Base-by-base conservation (phyloP, 2,888 invertebrate species). In the Meteorus colon region DNA sequence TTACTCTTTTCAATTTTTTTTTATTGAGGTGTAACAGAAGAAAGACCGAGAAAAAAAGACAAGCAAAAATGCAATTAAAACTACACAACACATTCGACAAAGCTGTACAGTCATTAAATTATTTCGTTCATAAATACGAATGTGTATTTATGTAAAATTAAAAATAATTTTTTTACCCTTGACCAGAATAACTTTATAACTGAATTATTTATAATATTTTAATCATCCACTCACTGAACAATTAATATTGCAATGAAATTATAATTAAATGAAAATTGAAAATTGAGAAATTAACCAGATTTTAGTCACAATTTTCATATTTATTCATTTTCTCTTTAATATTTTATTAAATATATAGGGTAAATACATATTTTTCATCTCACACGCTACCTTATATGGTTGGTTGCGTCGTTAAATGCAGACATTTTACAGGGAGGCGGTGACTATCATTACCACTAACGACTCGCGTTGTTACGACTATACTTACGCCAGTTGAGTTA, bases 391-490 rank as follows among this genome's bases (percentile, higher is more conserved):
- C 55, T 8, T 55, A 19, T 55, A 55, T 8, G 55, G 55, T 55
- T 55, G 55, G 55, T 68, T 55, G 59, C 63, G 65, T 66, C 31
- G 68, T 74, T 75, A 71, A 71, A 70, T 70, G 59, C 75, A 62
- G 71, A 71, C 71, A 70, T 71, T 75, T 75, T 66, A 59, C 59
- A 70, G 65, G 60, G 73, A 77, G 79, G 78, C 78, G 78, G 75
- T 76, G 79, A 68, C 81, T 81, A 79, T 81, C 78, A 80, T 81
- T 81, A 81, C 73, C 79, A 66, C 77, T 81, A 80, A 81, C 72
- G 76, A 81, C 79, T 79, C 73, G 74, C 29, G 59, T 59, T 74
- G 62, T 69, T 48, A 66, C 48, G 67, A 59, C 74, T 73, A 74
- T 74, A 68, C 70, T 71, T 77, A 75, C 55, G 63, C 59, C 68